Evolutionary conservation across 2,888 invertebrate species (phyloP), one percentile per base, ranked within the genome.

Genomic region (Deilephila porcellus): DNA sequence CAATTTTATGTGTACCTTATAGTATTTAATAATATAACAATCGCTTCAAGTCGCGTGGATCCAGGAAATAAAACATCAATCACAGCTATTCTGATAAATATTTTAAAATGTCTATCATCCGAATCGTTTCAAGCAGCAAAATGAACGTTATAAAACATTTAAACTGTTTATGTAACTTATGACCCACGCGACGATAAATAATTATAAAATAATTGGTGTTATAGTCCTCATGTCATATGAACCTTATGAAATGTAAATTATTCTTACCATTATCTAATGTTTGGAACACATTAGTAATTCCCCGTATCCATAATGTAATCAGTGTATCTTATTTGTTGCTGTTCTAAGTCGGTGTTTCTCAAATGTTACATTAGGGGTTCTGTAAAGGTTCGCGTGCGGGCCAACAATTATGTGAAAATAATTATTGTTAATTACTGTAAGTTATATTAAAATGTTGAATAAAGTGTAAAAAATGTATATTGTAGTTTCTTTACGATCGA

Each of bases 391-490:
- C 78, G 78, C 74, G 71, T 71, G 71, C 79, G 82, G 83, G 84
- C 84, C 79, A 79, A 82, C 81, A 79, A 82, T 83, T 85, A 85
- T 81, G 85, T 86, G 84, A 85, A 87, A 82, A 82, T 86, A 80
- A 85, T 85, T 85, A 90, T 92, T 92, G 91, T 92, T 93, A 91
- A 88, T 89, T 89, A 90, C 87, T 92, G 86, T 92, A 92, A 92
- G 91, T 91, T 91, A 90, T 91, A 91, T 86, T 88, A 92, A 84
- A 86, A 90, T 93, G 93, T 93, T 93, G 82, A 93, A 91, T 93
- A 93, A 93, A 93, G 90, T 90, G 32, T 72, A 75, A 72, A 72
- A 64, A 71, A 73, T 60, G 63, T 70, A 29, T 29, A 4, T 3
- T 71, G 3, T 60, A 32, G 56, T 70, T 60, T 72, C 19, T 34